Evolutionary conservation across 2,797 vertebrate species (phyloP).

Genomic region (Sebastolobus altivelis): DNA sequence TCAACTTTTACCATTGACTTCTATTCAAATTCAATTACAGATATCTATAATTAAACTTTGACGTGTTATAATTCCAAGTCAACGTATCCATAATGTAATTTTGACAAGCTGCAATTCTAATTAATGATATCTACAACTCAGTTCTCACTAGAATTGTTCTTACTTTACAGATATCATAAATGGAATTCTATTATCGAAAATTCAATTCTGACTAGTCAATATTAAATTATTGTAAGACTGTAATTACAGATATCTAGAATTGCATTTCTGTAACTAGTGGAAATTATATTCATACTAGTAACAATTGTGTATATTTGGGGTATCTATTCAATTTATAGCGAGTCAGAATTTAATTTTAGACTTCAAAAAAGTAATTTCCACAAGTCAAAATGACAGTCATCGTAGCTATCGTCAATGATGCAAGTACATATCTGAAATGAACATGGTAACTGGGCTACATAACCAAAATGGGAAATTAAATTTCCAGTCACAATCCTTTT

Average conservation of each 20-base stretch:
- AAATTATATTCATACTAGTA: background rate
- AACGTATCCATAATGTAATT: too few relatives aligned
- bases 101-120: too few relatives aligned
- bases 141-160: background rate
- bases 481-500: background rate
- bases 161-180: background rate
- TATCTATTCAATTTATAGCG: background rate
- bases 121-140: background rate
- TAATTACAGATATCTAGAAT: background rate
- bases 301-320: background rate
- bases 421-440: background rate
- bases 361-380: too few relatives aligned
- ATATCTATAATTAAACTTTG: too few relatives aligned
- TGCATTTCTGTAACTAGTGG: background rate
- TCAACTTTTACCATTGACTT: too few relatives aligned
- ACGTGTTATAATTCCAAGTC: fast-evolving
- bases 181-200: background rate
- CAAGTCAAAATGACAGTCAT: too few relatives aligned
- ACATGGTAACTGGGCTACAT: background rate
- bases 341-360: fast-evolving
- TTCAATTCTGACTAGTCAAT: background rate
- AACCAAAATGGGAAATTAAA: background rate
- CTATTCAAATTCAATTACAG: too few relatives aligned
- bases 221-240: background rate
- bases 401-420: too few relatives aligned